Base-by-base conservation (phyloP, 1,140 invertebrate species). In the Pseudachorutes palmiensis region DNA sequence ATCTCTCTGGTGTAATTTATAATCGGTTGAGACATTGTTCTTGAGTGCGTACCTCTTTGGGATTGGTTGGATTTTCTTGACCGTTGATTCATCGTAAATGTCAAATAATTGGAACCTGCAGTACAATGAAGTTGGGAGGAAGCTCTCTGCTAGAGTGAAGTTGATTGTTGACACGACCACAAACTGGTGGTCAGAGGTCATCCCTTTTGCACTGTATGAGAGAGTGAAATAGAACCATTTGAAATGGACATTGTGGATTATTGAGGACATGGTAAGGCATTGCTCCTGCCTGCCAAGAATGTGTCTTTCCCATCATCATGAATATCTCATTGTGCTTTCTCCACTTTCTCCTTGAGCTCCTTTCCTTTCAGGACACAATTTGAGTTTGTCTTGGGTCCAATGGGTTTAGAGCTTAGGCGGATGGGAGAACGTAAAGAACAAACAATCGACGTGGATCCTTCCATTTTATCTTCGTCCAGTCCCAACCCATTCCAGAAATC, bases 41-140 rank as follows among this genome's bases (percentile, higher is more conserved):
- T 55, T 61, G 14, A n/a, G 24, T 14, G 59, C 2, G 24, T 61
- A 32, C 19, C 33, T 61, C 24, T 26, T 14, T 61, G 59, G 59
- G 3, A 61, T 36, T 9, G 59, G 59, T 24, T 61, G 59, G 30
- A 61, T 61, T 24, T 24, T 26, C 24, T 30, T 14, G 5, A 9
- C 30, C 9, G 59, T 19, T 32, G 59, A 61, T 29, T 61, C 59
- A 26, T 30, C 33, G 24, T 61, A 61, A 26, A 61, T 26, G 59
- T 61, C 59, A 61, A 61, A 36, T 19, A 61, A n/a, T 61, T 30
- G 32, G 16, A 61, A 12, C 30, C 33, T 26, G 32, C 59, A 61
- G 29, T 9, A 30, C 14, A 61, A 26, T 24, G 29, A 12, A 2
- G 59, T 32, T 3, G 59, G 59, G 2, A 61, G 12, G 24, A 12